These are phyloP conservation scores for Schizothorax lantsangensis DNA, from an alignment of 2,797 vertebrate genomes.

Conservation along the genomic window DNA sequence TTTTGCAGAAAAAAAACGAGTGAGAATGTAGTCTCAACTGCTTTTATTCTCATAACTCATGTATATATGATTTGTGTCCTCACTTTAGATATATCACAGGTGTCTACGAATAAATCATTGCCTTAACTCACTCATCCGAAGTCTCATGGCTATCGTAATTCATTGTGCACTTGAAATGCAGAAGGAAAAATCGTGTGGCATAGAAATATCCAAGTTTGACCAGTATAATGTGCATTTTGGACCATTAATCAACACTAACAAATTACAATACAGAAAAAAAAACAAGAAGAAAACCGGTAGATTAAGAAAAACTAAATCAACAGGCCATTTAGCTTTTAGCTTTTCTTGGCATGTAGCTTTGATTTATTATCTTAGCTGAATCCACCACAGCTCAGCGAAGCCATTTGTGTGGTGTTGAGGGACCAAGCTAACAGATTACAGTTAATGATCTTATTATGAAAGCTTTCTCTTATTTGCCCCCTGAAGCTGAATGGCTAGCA, in stretches of 20 bases:
- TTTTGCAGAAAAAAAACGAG: conserved; percentile 68
- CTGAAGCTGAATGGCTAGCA: conserved; percentile 36
- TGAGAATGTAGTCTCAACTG: conserved; percentile 65
- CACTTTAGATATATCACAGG: conserved; percentile 60
- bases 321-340: background rate
- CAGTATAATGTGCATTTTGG: background rate
- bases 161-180: background rate
- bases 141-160: conserved; percentile 26
- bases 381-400: conserved; percentile 12
- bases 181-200: background rate
- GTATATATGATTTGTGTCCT: conserved; percentile 69
- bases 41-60: conserved; percentile 69
- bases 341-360: conserved; percentile 13
- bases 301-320: background rate
- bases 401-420: conserved; percentile 44
- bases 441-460: conserved; percentile 59
- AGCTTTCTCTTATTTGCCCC: conserved; percentile 56
- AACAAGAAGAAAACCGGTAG: background rate
- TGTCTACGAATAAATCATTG: conserved; percentile 66
- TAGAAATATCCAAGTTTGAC: background rate
- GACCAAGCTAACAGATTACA: conserved; percentile 52
- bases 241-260: background rate
- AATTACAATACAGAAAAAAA: background rate
- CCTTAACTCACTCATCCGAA: conserved; percentile 60
- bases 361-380: conserved; percentile 10